These are phyloP conservation scores for Mesopsocus fuscifrons DNA, from an alignment of 2,888 invertebrate genomes.

Conservation along the genomic window DNA sequence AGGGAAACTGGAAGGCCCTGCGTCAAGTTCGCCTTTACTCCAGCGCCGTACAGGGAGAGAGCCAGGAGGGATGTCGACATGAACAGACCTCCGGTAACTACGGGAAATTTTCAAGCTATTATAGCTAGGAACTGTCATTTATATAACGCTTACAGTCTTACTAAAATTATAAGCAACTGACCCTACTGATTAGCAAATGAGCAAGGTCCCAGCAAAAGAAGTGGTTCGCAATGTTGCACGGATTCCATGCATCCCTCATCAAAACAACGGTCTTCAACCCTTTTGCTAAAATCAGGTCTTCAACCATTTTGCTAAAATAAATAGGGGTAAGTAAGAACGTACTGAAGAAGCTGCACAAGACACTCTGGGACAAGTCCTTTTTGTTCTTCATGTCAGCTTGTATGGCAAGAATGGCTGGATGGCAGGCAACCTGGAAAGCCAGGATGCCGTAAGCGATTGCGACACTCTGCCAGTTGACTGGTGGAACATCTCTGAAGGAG, in stretches of 20 bases:
- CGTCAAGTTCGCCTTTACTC: slow-evolving; percentile 42
- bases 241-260: too few species aligned
- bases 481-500: slow-evolving; percentile 20
- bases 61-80: slow-evolving; percentile 40
- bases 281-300: too few species aligned
- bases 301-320: too few species aligned
- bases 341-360: slow-evolving; percentile 50
- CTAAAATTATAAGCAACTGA: too few species aligned
- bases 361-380: slow-evolving; percentile 47
- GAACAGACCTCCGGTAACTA: slow-evolving; percentile 43
- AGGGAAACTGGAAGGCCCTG: slow-evolving; percentile 43
- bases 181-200: too few species aligned
- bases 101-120: too few species aligned
- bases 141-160: too few species aligned
- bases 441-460: slow-evolving; percentile 25
- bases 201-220: too few species aligned
- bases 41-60: slow-evolving; percentile 41
- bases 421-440: slow-evolving; percentile 50
- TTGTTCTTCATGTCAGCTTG: slow-evolving; percentile 82
- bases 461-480: slow-evolving; percentile 25
- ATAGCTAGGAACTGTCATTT: too few species aligned
- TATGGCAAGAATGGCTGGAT: slow-evolving; percentile 68
- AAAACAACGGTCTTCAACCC: too few species aligned
- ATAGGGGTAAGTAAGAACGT: too few species aligned
- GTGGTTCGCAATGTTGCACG: too few species aligned